Conservation (phyloP, 2,113 vertebrate species). For the Harpagus bidentatus region DNA sequence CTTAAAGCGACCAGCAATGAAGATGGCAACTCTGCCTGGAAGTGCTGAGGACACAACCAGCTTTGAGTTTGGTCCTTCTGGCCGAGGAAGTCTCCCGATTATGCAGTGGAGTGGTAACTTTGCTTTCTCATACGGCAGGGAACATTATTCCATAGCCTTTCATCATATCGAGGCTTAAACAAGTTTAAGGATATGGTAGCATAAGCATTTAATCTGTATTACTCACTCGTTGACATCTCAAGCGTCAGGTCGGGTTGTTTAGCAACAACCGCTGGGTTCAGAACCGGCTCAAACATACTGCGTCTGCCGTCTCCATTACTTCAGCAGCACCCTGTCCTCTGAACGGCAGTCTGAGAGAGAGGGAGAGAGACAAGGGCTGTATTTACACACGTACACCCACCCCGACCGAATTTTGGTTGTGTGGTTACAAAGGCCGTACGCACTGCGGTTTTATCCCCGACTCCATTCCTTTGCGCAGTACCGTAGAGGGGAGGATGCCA, state of each 20-base stretch:
- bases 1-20: slow-evolving; percentile 17
- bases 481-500: neutral
- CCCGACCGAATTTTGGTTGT: accelerated
- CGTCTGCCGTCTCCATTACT: neutral
- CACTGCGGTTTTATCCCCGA: neutral
- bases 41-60: slow-evolving; percentile 60
- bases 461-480: neutral
- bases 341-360: neutral
- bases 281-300: neutral
- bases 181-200: slow-evolving; percentile 17
- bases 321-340: neutral
- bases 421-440: neutral
- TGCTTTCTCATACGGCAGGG: neutral
- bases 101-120: slow-evolving; percentile 52
- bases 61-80: slow-evolving; percentile 38
- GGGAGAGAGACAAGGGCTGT: neutral
- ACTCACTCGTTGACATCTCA: slow-evolving; percentile 10
- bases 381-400: neutral
- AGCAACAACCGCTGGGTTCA: slow-evolving; percentile 49
- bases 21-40: slow-evolving; percentile 18
- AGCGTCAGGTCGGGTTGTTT: slow-evolving; percentile 23
- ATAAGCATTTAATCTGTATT: slow-evolving; percentile 4
- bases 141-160: neutral
- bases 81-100: slow-evolving; percentile 37
- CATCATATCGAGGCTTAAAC: neutral